A percentile compares a stretch with the other conserved stretches of the same genome.
These are phyloP conservation scores for Agonopterix subpropinquella DNA, from an alignment of 2,888 invertebrate genomes.

Conservation along the genomic window DNA sequence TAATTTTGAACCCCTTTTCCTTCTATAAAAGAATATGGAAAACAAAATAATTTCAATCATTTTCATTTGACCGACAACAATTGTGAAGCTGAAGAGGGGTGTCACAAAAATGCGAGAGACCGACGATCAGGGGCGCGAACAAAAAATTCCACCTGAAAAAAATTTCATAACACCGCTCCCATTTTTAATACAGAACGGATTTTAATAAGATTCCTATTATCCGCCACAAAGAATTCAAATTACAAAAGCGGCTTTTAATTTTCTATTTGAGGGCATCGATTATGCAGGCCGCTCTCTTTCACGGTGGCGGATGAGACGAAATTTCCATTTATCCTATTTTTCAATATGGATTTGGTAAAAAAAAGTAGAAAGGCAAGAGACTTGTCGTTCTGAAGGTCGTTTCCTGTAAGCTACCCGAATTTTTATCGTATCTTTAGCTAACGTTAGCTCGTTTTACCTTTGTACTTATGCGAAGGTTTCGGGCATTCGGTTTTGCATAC, in stretches of 20 bases:
- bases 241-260: slow-evolving; percentile 36
- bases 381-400: too few species aligned
- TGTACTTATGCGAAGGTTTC: too few species aligned
- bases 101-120: not conserved
- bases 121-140: not conserved
- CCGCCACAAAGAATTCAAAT: slow-evolving; percentile 40
- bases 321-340: slow-evolving; percentile 9
- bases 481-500: too few species aligned
- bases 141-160: not conserved
- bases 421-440: too few species aligned
- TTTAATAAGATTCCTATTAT: slow-evolving; percentile 34
- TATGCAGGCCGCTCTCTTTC: slow-evolving; percentile 17
- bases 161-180: slow-evolving; percentile 8
- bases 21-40: too few species aligned
- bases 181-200: slow-evolving; percentile 36
- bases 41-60: too few species aligned
- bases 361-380: too few species aligned
- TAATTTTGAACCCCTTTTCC: too few species aligned
- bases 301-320: slow-evolving; percentile 19
- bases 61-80: too few species aligned
- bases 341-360: not conserved
- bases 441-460: too few species aligned
- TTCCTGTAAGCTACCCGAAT: too few species aligned
- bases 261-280: slow-evolving; percentile 29
- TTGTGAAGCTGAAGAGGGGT: too few species aligned